Evolutionary conservation across 2,888 invertebrate genomes (phyloP).

Genomic region (Tenthredo amoena): DNA sequence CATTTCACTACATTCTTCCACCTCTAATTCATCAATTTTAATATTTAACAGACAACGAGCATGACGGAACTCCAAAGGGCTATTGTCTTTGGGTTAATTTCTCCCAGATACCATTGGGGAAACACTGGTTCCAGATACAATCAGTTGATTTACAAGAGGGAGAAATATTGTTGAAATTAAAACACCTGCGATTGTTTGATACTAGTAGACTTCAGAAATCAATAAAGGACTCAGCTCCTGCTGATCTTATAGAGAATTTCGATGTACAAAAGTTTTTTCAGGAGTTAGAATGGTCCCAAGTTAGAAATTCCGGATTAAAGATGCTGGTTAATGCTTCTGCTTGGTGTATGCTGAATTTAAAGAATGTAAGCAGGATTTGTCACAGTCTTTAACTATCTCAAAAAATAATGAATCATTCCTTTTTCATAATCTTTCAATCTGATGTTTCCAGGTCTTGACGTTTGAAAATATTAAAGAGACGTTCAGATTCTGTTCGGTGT

Average conservation of each 20-base stretch:
- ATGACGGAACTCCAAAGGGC: slow-evolving; percentile 57
- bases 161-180: slow-evolving; percentile 64
- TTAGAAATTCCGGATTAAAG: background rate
- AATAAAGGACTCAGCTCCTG: background rate
- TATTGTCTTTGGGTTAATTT: slow-evolving; percentile 67
- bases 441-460: slow-evolving; percentile 67
- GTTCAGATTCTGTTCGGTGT: slow-evolving; percentile 69
- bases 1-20: background rate
- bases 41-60: slow-evolving; percentile 23
- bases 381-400: background rate
- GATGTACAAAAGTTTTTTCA: slow-evolving; percentile 39
- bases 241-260: slow-evolving; percentile 6
- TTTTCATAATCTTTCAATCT: background rate
- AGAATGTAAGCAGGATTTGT: slow-evolving; percentile 31
- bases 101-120: slow-evolving; percentile 65
- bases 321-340: slow-evolving; percentile 14
- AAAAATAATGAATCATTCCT: background rate
- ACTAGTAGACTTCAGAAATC: slow-evolving; percentile 50
- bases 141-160: slow-evolving; percentile 62
- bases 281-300: slow-evolving; percentile 20
- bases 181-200: slow-evolving; percentile 63
- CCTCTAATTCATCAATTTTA: background rate
- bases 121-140: slow-evolving; percentile 69
- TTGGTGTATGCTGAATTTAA: slow-evolving; percentile 33
- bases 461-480: slow-evolving; percentile 69